Percentiles rank a stretch among this genome's conserved stretches.
phyloP scores from a whole-genome alignment of 2,797 vertebrate species.

The Hydrophis major region DNA sequence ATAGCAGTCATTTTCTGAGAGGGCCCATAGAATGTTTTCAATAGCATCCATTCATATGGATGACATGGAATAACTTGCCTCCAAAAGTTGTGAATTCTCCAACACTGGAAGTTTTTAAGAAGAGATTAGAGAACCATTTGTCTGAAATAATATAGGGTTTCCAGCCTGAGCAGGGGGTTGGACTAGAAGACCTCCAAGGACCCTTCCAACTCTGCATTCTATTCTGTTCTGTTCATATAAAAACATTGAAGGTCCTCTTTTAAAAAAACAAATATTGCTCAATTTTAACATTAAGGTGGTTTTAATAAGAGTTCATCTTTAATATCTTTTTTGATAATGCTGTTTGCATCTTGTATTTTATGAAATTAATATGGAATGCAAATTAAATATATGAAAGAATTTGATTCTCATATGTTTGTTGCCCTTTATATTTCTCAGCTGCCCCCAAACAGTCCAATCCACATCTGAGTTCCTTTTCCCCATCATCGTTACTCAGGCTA shows the following conservation, averaged over 20 bases:
- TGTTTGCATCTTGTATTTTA: not conserved
- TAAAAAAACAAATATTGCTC: not conserved
- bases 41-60: not conserved
- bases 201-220: too few relatives aligned
- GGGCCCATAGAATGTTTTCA: not conserved
- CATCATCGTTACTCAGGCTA: not conserved
- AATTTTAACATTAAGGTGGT: not conserved
- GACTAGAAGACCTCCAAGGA: too few relatives aligned
- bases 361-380: not conserved
- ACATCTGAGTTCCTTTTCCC: not conserved
- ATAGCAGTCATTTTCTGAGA: not conserved
- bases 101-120: too few relatives aligned
- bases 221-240: not conserved
- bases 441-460: not conserved
- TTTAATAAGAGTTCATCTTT: not conserved
- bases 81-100: too few relatives aligned
- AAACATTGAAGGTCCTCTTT: not conserved
- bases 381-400: not conserved
- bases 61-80: too few relatives aligned
- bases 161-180: too few relatives aligned
- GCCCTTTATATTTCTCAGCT: not conserved
- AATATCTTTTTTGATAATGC: not conserved
- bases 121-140: too few relatives aligned
- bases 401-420: not conserved
- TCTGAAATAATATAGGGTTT: too few relatives aligned